phyloP scores from a whole-genome alignment of 2,113 vertebrate species.

The Xenus cinereus region DNA sequence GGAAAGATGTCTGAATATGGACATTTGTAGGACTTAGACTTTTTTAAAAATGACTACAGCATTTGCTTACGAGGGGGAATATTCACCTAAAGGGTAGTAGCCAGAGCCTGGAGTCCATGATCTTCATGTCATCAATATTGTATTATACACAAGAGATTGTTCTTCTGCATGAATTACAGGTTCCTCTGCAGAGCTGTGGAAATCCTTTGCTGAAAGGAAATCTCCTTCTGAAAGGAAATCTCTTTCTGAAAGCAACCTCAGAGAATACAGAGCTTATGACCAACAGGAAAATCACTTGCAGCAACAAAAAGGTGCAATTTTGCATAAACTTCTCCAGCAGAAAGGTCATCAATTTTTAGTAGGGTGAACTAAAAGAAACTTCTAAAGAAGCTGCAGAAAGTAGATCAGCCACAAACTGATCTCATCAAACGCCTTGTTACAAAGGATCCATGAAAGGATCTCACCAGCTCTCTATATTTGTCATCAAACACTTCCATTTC shows the following conservation, averaged over 20 bases:
- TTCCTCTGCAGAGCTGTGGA: background rate
- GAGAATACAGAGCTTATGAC: background rate
- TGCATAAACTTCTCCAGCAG: background rate
- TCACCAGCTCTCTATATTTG: background rate
- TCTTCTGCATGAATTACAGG: background rate
- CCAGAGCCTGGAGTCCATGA: background rate
- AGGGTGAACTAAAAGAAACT: background rate
- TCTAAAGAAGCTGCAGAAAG: background rate
- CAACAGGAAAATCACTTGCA: background rate
- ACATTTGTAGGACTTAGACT: background rate
- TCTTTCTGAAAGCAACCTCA: background rate
- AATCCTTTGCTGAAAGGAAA: background rate
- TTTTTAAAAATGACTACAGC: background rate
- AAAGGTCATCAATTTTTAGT: background rate
- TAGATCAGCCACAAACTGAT: background rate
- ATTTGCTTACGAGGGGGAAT: background rate
- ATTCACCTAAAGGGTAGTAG: background rate
- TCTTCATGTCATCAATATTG: background rate
- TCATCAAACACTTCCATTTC: background rate
- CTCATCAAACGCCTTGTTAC: background rate
- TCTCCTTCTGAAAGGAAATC: background rate
- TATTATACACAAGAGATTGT: background rate
- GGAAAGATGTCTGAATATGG: background rate
- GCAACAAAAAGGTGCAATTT: rapidly evolving
- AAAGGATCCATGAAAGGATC: background rate